Evolutionary conservation across 2,888 invertebrate species (phyloP).

Genomic region (Microctonus hyperodae): DNA sequence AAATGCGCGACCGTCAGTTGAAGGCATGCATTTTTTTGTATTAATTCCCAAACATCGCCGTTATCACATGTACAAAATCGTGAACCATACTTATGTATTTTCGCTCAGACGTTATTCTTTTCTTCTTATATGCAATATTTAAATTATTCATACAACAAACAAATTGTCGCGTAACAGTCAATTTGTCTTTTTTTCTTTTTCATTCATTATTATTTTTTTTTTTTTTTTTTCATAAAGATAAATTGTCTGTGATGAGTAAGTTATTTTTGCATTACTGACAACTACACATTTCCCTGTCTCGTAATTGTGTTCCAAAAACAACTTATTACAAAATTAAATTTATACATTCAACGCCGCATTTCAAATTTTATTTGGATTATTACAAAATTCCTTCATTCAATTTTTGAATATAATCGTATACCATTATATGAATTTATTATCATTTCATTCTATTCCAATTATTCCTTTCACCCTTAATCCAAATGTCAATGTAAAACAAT

Average conservation of each 20-base stretch:
- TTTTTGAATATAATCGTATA: constrained; percentile 20
- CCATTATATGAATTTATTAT: constrained; percentile 10
- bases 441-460: too few relatives aligned
- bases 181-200: constrained; percentile 16
- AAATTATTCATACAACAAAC: not conserved
- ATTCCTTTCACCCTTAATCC: too few relatives aligned
- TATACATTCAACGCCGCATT: constrained; percentile 7
- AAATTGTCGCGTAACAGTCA: not conserved
- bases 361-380: not conserved
- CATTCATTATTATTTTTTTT: not conserved
- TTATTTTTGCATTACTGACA: not conserved
- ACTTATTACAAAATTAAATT: not conserved
- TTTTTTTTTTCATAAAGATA: not conserved
- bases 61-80: constrained; percentile 58
- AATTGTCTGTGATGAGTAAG: not conserved
- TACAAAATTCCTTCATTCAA: constrained; percentile 5
- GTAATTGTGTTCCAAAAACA: not conserved
- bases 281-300: not conserved
- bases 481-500: not conserved
- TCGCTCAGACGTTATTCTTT: not conserved
- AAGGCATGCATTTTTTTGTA: constrained; percentile 4
- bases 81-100: constrained; percentile 46
- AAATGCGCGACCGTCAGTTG: constrained; percentile 42
- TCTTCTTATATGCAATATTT: not conserved
- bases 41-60: constrained; percentile 42